phyloP scores from a whole-genome alignment of 2,888 invertebrate genomes.

The Metacarcinus magister region DNA sequence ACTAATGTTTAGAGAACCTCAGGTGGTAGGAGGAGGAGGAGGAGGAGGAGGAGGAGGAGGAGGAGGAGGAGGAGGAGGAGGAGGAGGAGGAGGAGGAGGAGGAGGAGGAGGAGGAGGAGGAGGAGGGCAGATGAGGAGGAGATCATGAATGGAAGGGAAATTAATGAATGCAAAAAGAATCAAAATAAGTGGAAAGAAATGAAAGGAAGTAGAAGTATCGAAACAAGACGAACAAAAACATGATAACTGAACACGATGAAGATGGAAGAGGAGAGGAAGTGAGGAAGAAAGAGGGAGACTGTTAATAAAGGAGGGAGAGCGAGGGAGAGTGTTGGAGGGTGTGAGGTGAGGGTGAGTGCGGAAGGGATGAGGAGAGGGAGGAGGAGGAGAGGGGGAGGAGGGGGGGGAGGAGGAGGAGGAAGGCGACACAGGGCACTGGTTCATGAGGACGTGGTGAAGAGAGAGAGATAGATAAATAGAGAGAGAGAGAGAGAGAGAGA shows the following conservation, averaged over 20 bases:
- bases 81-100: not conserved
- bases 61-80: constrained; percentile 12
- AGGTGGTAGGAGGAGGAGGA: constrained; percentile 32
- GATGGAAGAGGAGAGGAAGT: not conserved
- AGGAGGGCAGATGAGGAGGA: too few relatives aligned
- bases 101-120: not conserved
- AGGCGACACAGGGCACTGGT: not conserved
- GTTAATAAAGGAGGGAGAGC: not conserved
- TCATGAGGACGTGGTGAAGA: not conserved
- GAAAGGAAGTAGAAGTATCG: not conserved
- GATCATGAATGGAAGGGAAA: not conserved
- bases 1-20: constrained; percentile 17
- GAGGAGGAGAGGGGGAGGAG: not conserved
- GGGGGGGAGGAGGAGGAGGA: not conserved
- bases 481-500: not conserved
- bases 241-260: not conserved
- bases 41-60: not conserved
- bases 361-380: not conserved
- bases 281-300: not conserved
- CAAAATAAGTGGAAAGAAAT: not conserved
- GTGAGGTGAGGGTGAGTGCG: not conserved
- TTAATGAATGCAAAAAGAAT: not conserved
- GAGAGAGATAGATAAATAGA: not conserved
- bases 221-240: not conserved
- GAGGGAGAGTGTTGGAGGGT: not conserved